These are phyloP conservation scores for Trichonephila inaurata DNA, from an alignment of 1,140 invertebrate species.

Conservation along the genomic window DNA sequence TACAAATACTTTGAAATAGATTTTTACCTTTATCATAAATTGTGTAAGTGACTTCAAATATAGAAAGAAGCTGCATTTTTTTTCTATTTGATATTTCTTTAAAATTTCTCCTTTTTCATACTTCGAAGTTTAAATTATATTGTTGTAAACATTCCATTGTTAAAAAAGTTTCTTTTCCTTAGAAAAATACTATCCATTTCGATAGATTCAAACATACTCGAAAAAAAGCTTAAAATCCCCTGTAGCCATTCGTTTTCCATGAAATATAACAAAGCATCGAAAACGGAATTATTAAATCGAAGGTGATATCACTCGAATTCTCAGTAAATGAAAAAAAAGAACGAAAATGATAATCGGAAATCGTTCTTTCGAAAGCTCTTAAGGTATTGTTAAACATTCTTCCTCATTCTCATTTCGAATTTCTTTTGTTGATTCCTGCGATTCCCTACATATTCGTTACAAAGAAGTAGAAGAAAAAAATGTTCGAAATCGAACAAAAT, in stretches of 20 bases:
- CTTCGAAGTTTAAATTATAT: too few relatives aligned
- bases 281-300: neutral
- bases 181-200: neutral
- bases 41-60: too few relatives aligned
- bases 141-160: neutral
- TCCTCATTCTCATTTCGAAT: neutral
- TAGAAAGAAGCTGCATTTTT: too few relatives aligned
- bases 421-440: conserved; percentile 3
- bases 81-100: too few relatives aligned
- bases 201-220: neutral
- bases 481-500: conserved; percentile 3
- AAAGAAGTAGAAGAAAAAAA: neutral
- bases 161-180: neutral
- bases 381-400: neutral
- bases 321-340: neutral
- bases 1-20: too few relatives aligned
- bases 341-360: neutral
- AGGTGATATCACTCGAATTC: neutral
- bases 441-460: neutral
- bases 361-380: neutral
- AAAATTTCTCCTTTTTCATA: too few relatives aligned
- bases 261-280: conserved; percentile 1
- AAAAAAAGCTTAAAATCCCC: neutral
- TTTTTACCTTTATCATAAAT: too few relatives aligned
- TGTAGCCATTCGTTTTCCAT: neutral